Conservation (phyloP, 2,113 vertebrate species). For the Rhynchomys soricoides region DNA sequence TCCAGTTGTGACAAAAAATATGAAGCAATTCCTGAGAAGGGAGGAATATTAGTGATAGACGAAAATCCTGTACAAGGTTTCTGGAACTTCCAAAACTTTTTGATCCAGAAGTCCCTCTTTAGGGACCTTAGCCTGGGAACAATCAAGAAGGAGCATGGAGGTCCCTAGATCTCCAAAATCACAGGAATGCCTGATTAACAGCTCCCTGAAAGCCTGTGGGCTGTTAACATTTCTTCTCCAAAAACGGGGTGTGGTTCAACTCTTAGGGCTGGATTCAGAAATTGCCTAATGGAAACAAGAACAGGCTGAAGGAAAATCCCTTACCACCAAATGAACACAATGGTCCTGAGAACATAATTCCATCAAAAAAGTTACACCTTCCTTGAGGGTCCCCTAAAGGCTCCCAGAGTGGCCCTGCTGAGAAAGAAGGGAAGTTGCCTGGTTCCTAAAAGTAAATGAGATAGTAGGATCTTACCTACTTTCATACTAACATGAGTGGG, state of each 20-base stretch:
- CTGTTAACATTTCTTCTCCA: neutral
- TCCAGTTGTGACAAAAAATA: neutral
- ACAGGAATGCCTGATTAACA: neutral
- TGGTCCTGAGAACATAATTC: neutral
- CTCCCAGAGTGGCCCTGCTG: neutral
- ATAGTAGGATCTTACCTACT: neutral
- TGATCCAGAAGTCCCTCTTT: neutral
- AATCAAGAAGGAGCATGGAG: neutral
- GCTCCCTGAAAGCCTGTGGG: neutral
- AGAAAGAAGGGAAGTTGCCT: neutral
- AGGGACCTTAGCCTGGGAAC: neutral
- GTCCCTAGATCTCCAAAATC: neutral
- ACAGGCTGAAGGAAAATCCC: neutral
- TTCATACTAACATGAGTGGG: neutral
- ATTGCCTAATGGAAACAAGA: neutral
- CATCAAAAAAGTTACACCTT: neutral
- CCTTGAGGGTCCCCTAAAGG: neutral
- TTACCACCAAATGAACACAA: neutral
- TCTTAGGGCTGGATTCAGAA: neutral
- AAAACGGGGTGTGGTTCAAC: neutral
- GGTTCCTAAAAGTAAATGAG: neutral
- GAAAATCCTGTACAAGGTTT: neutral
- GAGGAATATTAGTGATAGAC: neutral
- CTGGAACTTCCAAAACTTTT: constrained; percentile 16
- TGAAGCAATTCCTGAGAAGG: neutral